Conservation (phyloP, 2,888 invertebrate species). For the Cheilosia variabilis region DNA sequence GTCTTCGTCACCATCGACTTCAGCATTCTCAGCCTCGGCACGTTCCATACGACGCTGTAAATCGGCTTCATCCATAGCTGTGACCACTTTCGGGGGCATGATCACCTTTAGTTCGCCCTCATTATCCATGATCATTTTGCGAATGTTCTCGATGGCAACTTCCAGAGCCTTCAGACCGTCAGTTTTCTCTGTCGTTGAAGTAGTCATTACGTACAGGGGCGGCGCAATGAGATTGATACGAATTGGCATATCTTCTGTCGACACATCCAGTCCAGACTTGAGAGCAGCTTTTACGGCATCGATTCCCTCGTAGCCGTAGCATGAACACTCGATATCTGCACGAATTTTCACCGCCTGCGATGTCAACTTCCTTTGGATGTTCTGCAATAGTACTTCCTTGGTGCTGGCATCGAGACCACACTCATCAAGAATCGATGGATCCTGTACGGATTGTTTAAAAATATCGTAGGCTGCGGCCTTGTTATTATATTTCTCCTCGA, state of each 20-base stretch:
- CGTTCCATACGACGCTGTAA: conserved; percentile 96
- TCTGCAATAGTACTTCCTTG: conserved; percentile 95
- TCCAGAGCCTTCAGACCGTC: conserved; percentile 96
- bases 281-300: conserved; percentile 98
- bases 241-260: conserved; percentile 96
- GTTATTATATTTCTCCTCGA: conserved; percentile 98
- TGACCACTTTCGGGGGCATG: conserved; percentile 99
- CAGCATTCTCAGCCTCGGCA: conserved; percentile 96
- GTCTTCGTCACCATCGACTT: conserved; percentile 95
- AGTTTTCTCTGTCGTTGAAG: conserved; percentile 97
- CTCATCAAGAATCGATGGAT: conserved; percentile 97
- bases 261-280: conserved; percentile 93
- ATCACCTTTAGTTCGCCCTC: conserved; percentile 97
- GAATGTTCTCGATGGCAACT: conserved; percentile 94
- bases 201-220: conserved; percentile 98
- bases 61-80: conserved; percentile 98
- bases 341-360: conserved; percentile 98
- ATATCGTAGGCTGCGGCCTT: conserved; percentile 98
- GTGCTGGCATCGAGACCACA: conserved; percentile 97
- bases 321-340: conserved; percentile 96
- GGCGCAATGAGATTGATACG: conserved; percentile 99
- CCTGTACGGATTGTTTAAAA: conserved; percentile 98
- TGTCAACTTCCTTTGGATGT: conserved; percentile 97
- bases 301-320: conserved; percentile 98
- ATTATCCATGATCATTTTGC: conserved; percentile 90